These are phyloP conservation scores for Trichogramma pretiosum DNA, from an alignment of 1,140 invertebrate species.

Conservation along the genomic window DNA sequence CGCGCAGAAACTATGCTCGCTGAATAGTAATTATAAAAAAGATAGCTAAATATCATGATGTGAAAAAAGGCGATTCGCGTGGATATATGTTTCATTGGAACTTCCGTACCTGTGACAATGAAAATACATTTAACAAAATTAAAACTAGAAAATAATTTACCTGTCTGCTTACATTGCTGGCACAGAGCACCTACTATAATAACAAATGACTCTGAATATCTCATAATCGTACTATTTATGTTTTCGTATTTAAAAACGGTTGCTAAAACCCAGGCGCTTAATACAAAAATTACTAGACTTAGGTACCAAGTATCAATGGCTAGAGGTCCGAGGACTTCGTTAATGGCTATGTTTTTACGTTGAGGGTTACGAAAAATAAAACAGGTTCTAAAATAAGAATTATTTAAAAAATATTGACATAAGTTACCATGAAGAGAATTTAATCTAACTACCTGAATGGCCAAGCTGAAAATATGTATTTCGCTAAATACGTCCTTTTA, in stretches of 20 bases:
- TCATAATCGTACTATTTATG: background rate
- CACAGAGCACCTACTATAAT: background rate
- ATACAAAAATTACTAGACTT: background rate
- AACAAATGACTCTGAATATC: slow-evolving; percentile 2
- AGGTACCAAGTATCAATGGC: too few species aligned
- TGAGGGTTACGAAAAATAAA: slow-evolving; percentile 5
- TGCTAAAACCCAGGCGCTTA: background rate
- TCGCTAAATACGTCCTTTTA: background rate
- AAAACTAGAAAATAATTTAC: background rate
- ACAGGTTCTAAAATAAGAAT: background rate
- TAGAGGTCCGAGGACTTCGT: too few species aligned
- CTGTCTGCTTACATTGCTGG: slow-evolving; percentile 1
- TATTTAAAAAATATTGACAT: too few species aligned
- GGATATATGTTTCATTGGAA: background rate
- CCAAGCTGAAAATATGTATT: background rate
- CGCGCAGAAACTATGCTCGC: slow-evolving; percentile 33
- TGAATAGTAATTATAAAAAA: slow-evolving; percentile 38
- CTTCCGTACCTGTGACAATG: background rate
- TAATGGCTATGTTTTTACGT: background rate
- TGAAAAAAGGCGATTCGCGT: slow-evolving; percentile 25
- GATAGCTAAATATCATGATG: slow-evolving; percentile 28
- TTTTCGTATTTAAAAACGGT: background rate
- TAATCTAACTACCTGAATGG: slow-evolving; percentile 11
- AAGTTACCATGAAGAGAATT: too few species aligned
- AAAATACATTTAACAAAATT: too few species aligned